Conservation (phyloP, 2,113 vertebrate genomes). For the Pteropus alecto region DNA sequence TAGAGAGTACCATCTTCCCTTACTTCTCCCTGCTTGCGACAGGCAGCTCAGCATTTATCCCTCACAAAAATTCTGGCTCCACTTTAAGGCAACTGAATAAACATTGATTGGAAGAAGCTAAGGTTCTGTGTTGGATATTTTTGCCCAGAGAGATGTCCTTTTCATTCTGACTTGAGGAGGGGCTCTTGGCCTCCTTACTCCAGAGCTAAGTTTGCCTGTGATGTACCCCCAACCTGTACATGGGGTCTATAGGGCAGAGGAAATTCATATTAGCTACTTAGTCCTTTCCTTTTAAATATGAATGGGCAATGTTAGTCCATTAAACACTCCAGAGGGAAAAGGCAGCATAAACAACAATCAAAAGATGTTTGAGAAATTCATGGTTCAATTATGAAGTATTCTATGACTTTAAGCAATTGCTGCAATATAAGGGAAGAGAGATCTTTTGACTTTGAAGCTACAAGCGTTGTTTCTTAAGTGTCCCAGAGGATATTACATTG, state of each 20-base stretch:
- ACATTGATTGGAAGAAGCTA: not conserved
- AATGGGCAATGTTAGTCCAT: not conserved
- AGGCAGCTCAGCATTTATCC: not conserved
- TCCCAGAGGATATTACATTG: not conserved
- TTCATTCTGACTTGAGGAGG: not conserved
- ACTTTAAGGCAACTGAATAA: constrained; percentile 17
- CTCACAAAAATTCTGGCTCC: not conserved
- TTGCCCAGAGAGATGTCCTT: not conserved
- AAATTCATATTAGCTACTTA: not conserved
- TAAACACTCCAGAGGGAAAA: not conserved
- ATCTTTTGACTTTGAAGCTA: constrained; percentile 21
- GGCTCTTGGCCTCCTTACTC: not conserved
- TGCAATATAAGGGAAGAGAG: constrained; percentile 10
- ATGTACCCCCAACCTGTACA: not conserved
- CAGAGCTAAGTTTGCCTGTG: not conserved
- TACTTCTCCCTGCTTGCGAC: not conserved
- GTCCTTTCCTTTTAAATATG: constrained; percentile 16
- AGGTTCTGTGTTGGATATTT: not conserved
- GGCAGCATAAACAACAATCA: constrained; percentile 1
- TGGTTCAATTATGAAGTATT: not conserved
- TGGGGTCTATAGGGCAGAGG: not conserved
- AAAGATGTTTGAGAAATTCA: constrained; percentile 25
- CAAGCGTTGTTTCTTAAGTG: not conserved
- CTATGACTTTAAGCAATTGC: constrained; percentile 4
- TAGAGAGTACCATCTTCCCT: not conserved